Percentiles rank a stretch among this genome's conserved stretches.
Conservation (phyloP, 2,888 invertebrate genomes). For the Ischnura elegans region DNA sequence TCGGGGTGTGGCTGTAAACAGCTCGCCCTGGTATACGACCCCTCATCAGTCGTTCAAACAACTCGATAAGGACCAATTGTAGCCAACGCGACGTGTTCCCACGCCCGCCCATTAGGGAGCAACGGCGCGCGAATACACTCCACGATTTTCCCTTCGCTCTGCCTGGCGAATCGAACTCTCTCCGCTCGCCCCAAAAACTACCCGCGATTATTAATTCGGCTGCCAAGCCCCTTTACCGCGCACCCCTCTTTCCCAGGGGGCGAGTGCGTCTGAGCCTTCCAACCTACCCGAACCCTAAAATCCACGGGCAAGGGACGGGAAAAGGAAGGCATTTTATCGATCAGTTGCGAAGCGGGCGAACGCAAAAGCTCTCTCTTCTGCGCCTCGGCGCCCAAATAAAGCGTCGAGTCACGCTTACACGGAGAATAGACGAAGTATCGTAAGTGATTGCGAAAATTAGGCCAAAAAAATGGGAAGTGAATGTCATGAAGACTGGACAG, state of each 20-base stretch:
- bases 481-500: too few relatives aligned
- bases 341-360: neutral
- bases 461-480: too few relatives aligned
- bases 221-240: neutral
- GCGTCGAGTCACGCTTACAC: too few relatives aligned
- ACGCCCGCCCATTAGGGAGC: neutral
- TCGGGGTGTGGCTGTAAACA: neutral
- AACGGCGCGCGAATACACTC: neutral
- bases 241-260: neutral
- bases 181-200: neutral
- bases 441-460: too few relatives aligned
- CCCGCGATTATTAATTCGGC: neutral
- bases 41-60: neutral
- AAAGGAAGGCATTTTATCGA: conserved; percentile 2
- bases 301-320: conserved; percentile 4
- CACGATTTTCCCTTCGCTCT: neutral
- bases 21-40: neutral
- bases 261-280: neutral
- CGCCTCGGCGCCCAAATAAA: too few relatives aligned
- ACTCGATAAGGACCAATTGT: neutral
- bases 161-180: neutral
- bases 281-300: conserved; percentile 20
- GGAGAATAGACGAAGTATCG: too few relatives aligned
- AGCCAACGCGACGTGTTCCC: neutral
- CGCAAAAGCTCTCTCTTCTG: too few relatives aligned